Percentiles rank a stretch among this genome's conserved stretches.
Evolutionary conservation across 2,113 vertebrate species (phyloP).

Genomic region (Noctilio leporinus): DNA sequence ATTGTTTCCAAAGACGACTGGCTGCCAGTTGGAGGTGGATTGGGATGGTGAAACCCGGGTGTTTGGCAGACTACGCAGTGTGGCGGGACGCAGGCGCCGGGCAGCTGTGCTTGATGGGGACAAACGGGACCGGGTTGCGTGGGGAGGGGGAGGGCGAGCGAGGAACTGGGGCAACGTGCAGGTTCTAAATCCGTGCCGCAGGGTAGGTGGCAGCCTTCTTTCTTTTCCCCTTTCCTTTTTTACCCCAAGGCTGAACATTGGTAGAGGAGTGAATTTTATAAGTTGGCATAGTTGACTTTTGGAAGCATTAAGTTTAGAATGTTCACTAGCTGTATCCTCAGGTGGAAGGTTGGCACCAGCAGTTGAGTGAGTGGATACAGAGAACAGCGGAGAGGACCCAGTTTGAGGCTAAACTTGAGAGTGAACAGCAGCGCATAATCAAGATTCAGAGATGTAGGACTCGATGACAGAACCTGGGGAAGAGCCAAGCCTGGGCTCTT

Average conservation of each 20-base stretch:
- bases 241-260: background rate
- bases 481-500: background rate
- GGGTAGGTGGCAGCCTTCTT: background rate
- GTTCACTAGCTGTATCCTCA: background rate
- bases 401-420: background rate
- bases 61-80: too few relatives aligned
- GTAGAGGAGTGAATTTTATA: background rate
- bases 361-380: background rate
- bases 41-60: background rate
- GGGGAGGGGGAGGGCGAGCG: background rate
- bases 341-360: background rate
- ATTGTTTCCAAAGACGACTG: background rate
- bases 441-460: background rate
- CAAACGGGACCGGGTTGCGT: background rate
- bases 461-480: background rate
- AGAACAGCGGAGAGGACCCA: background rate
- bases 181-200: background rate
- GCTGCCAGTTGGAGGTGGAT: background rate
- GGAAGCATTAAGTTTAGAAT: background rate
- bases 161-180: too few relatives aligned
- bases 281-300: background rate
- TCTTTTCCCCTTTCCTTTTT: background rate
- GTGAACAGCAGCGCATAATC: background rate
- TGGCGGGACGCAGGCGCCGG: background rate
- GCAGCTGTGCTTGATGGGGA: background rate